A percentile compares a stretch with the other conserved stretches of the same genome.
These are phyloP conservation scores for Mimas tiliae DNA, from an alignment of 2,888 invertebrate genomes.

Conservation along the genomic window DNA sequence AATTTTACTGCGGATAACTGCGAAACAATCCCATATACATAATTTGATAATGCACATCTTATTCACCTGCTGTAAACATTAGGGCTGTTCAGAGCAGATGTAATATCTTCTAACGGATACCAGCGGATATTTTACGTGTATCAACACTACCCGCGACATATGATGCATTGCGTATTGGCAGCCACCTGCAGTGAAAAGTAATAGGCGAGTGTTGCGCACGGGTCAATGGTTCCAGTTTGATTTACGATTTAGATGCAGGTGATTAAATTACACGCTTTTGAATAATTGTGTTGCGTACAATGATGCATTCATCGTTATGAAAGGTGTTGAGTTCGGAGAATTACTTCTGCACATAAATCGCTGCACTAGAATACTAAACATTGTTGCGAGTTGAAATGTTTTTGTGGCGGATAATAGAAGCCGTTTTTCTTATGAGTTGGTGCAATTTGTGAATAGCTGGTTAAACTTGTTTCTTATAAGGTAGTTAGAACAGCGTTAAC, in stretches of 20 bases:
- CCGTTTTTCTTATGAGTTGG: background rate
- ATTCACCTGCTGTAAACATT: too few relatives aligned
- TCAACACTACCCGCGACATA: background rate
- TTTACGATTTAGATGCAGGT: constrained; percentile 20
- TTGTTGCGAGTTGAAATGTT: background rate
- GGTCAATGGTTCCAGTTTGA: constrained; percentile 16
- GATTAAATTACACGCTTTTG: constrained; percentile 24
- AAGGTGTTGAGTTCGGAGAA: constrained; percentile 10
- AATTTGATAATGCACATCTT: background rate
- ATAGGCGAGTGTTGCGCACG: constrained; percentile 24
- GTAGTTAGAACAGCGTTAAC: background rate
- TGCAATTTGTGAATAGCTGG: background rate
- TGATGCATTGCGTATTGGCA: background rate
- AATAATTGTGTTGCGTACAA: constrained; percentile 20
- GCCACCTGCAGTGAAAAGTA: constrained; percentile 29
- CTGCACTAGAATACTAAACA: constrained; percentile 11
- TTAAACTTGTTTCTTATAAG: background rate
- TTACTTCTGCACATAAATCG: background rate
- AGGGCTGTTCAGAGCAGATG: background rate
- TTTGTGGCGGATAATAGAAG: background rate
- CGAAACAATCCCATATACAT: background rate
- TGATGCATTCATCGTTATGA: constrained; percentile 18
- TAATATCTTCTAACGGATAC: background rate
- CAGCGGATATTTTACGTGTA: background rate
- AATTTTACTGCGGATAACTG: background rate